Conservation (phyloP, 1,140 invertebrate genomes). For the Drosophila cardini region DNA sequence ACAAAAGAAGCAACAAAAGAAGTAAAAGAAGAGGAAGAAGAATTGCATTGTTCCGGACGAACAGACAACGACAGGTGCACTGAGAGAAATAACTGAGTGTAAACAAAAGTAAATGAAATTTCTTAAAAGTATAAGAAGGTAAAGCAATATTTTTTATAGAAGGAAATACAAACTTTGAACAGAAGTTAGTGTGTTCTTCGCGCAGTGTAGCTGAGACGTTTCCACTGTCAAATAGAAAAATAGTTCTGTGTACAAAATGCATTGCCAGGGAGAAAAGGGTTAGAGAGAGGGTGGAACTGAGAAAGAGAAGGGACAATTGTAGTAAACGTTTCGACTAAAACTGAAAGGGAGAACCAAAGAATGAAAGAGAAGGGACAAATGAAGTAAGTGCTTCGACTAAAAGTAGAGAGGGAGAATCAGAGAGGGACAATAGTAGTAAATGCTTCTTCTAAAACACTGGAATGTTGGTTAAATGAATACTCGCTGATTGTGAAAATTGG, state of each 20-base stretch:
- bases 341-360: not conserved
- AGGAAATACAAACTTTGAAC: not conserved
- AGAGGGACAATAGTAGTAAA: not conserved
- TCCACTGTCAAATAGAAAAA: not conserved
- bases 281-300: not conserved
- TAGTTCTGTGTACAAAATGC: slow-evolving; percentile 1
- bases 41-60: slow-evolving; percentile 33
- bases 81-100: slow-evolving; percentile 2
- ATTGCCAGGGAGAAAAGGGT: not conserved
- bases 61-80: not conserved
- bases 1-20: slow-evolving; percentile 28
- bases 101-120: not conserved
- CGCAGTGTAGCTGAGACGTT: not conserved
- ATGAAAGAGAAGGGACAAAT: not conserved
- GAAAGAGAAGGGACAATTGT: not conserved
- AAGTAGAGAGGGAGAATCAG: not conserved
- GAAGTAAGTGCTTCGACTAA: not conserved
- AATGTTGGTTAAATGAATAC: slow-evolving; percentile 6
- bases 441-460: not conserved
- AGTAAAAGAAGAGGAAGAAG: slow-evolving; percentile 6
- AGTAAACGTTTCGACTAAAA: too few species aligned
- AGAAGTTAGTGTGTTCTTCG: not conserved
- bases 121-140: too few species aligned
- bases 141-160: not conserved
- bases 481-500: slow-evolving; percentile 18